These are phyloP conservation scores for Drosophila pachea DNA, from an alignment of 1,140 invertebrate species.

Conservation along the genomic window DNA sequence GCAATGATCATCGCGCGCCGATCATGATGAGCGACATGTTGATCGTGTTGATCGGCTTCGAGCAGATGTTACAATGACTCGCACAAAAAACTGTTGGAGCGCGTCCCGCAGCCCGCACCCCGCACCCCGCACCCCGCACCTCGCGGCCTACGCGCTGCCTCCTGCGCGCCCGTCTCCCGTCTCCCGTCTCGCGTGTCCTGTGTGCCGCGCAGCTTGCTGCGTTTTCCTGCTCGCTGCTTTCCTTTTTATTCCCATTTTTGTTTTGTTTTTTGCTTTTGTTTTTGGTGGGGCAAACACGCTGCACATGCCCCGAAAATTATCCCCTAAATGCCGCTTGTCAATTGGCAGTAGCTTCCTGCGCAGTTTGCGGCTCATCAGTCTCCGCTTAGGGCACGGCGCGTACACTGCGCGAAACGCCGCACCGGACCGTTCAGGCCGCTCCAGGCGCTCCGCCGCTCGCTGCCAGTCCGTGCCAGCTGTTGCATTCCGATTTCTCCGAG, in stretches of 20 bases:
- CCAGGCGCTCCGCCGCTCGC: too few relatives aligned
- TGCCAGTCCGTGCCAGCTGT: too few relatives aligned
- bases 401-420: slow-evolving; percentile 32
- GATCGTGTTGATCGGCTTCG: slow-evolving; percentile 12
- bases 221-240: slow-evolving; percentile 6
- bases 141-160: slow-evolving; percentile 48
- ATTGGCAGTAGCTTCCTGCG: slow-evolving; percentile 65
- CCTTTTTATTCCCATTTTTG: not conserved
- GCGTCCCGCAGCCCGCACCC: slow-evolving; percentile 41
- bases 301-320: slow-evolving; percentile 67
- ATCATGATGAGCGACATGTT: not conserved
- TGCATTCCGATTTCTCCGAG: slow-evolving; percentile 1
- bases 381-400: slow-evolving; percentile 20
- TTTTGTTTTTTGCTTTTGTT: slow-evolving; percentile 7
- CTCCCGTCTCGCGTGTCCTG: too few relatives aligned
- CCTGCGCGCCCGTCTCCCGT: not conserved
- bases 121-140: slow-evolving; percentile 10
- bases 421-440: too few relatives aligned
- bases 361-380: slow-evolving; percentile 73
- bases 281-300: slow-evolving; percentile 39
- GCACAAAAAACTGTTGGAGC: slow-evolving; percentile 66
- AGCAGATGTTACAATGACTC: slow-evolving; percentile 59
- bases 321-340: slow-evolving; percentile 72
- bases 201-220: slow-evolving; percentile 20
- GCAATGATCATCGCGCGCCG: not conserved